phyloP scores from a whole-genome alignment of 2,888 invertebrate genomes.

The Crossocerus cetratus region DNA sequence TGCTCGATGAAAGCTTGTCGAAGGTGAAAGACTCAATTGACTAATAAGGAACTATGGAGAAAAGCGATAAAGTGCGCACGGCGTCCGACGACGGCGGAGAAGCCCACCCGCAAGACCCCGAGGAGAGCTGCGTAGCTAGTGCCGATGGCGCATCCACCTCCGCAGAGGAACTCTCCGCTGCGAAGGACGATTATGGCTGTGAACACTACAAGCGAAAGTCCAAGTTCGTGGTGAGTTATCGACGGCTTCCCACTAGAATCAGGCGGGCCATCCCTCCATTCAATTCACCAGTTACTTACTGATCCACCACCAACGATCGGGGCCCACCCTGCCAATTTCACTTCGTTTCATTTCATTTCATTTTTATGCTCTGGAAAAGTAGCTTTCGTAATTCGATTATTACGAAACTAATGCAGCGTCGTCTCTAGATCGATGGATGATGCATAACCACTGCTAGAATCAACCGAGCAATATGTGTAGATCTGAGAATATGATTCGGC shows the following conservation, averaged over 20 bases:
- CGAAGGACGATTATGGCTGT: constrained; percentile 80
- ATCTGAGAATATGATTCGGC: too few species aligned
- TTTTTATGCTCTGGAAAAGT: too few species aligned
- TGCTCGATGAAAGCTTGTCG: constrained; percentile 50
- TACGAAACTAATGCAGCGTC: too few species aligned
- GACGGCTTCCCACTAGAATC: constrained; percentile 3
- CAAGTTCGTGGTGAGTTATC: constrained; percentile 87
- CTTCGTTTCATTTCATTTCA: not conserved
- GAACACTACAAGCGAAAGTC: constrained; percentile 91
- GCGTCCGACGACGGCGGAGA: constrained; percentile 4
- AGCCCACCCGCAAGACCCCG: not conserved
- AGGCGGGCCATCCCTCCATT: too few species aligned
- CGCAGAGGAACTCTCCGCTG: constrained; percentile 29
- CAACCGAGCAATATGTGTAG: too few species aligned
- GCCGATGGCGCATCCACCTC: constrained; percentile 48
- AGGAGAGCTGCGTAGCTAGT: not conserved
- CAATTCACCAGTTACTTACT: too few species aligned
- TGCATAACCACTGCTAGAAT: too few species aligned
- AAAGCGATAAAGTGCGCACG: constrained; percentile 31
- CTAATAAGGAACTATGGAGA: constrained; percentile 44
- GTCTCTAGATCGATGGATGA: too few species aligned
- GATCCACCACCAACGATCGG: too few species aligned
- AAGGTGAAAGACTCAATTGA: constrained; percentile 35
- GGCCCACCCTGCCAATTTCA: not conserved
- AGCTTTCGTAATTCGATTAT: too few species aligned